Evolutionary conservation across 1,140 invertebrate species (phyloP), one percentile per base, ranked within the genome.

Genomic region (Uloborus diversus): DNA sequence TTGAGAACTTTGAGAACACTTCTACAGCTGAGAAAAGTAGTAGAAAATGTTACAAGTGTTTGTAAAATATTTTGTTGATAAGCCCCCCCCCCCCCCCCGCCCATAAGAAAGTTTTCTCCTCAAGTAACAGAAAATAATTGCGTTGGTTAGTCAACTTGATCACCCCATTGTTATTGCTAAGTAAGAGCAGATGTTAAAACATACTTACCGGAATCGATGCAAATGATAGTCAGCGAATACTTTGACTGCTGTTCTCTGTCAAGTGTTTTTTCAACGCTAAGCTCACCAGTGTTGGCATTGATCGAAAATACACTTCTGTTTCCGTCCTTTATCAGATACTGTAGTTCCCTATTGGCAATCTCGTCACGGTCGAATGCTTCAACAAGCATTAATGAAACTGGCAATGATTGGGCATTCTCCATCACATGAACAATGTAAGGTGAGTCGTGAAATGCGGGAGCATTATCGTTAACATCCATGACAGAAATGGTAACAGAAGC

Each of bases 401-500:
- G 68, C 28, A 76, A 33, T 3, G 37, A 37, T n/a, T 47, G 11
- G 20, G 32, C 37, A 51, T 82, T 82, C 88, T 98, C 96, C 90
- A 94, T 93, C n/a, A 98, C 93, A 84, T 94, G 92, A 0, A 94
- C 94, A 73, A 94, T 86, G 85, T 98, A 98, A 0, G 95, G 94
- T 0, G 94, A 96, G 86, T 94, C 92, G 42, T 94, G 86, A 85
- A 99, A 98, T 0, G 94, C 92, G 1, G 96, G 96, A 7, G 94
- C 91, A 85, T 96, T 96, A 87, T 99, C 97, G 87, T 99, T 98
- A 82, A 98, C 93, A 87, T 99, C 96, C 28, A 92, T 90, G 4
- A 99, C 91, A 5, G 83, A 85, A 37, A 92, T 88, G 35, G 86
- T 83, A n/a, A 92, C 88, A 32, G 87, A 87, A 14, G 94, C 93